A percentile compares a stretch with the other conserved stretches of the same genome.
Conservation (phyloP, 2,797 vertebrate species). For the Picus viridis region DNA sequence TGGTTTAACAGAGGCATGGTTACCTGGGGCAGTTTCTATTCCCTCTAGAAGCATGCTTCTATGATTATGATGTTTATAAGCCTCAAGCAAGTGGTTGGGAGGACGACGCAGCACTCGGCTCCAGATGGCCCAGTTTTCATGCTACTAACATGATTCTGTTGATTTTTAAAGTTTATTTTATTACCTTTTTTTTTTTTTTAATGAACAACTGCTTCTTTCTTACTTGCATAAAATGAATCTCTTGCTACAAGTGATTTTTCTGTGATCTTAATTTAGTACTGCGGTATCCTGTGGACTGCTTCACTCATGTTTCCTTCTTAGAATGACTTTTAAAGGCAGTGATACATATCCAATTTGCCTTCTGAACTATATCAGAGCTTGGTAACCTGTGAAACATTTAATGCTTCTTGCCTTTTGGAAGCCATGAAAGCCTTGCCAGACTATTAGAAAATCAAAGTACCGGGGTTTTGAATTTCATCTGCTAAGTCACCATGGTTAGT, state of each 20-base stretch:
- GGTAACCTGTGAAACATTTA: background rate
- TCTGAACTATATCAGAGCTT: background rate
- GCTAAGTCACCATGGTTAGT: background rate
- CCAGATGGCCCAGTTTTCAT: constrained; percentile 43
- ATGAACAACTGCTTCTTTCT: background rate
- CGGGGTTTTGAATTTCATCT: background rate
- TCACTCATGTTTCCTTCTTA: background rate
- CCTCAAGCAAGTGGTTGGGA: constrained; percentile 11
- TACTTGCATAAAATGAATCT: background rate
- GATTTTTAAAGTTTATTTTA: no score
- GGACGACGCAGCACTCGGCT: background rate
- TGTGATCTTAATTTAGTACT: background rate
- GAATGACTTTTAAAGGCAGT: background rate
- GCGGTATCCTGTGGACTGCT: background rate
- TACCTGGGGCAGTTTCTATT: constrained; percentile 57
- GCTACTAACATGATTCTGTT: background rate
- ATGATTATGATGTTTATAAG: background rate
- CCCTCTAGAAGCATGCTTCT: constrained; percentile 18
- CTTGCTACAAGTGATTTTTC: background rate
- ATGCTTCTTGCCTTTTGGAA: background rate
- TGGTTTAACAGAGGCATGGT: constrained; percentile 5
- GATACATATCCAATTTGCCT: background rate
- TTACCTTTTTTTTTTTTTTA: background rate
- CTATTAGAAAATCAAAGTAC: background rate
- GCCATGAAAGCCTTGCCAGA: background rate